Percentiles rank a stretch among this genome's conserved stretches.
Evolutionary conservation across 2,113 vertebrate genomes (phyloP).

Genomic region (Lampris megalopsis): DNA sequence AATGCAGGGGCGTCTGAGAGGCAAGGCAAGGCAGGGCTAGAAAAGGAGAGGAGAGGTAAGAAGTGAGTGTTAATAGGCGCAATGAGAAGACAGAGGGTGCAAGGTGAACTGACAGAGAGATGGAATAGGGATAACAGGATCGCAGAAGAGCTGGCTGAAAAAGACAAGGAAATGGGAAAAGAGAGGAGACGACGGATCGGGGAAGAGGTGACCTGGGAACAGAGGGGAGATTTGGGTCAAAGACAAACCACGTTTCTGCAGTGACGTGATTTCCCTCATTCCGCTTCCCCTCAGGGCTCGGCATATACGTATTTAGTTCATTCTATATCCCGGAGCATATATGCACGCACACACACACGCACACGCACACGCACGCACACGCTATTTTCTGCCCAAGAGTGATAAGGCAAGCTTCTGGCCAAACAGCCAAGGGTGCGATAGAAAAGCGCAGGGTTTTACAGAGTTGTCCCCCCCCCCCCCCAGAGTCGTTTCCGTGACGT

Average conservation of each 20-base stretch:
- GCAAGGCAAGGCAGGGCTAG: background rate
- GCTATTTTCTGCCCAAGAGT: background rate
- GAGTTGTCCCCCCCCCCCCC: too few relatives aligned
- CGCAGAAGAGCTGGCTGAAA: too few relatives aligned
- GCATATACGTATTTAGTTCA: constrained; percentile 39
- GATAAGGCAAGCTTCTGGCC: background rate
- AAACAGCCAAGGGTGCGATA: background rate
- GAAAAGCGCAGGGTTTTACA: too few relatives aligned
- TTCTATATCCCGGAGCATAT: constrained; percentile 26
- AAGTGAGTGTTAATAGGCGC: background rate
- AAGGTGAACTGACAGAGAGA: background rate
- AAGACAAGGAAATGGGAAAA: background rate
- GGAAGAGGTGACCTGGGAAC: background rate
- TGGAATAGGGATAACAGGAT: background rate
- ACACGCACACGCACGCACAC: background rate
- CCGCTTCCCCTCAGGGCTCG: constrained; percentile 43
- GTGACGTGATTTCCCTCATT: constrained; percentile 25
- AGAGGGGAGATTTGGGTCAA: constrained; percentile 13
- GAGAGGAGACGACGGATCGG: constrained; percentile 8
- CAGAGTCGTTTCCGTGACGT: too few relatives aligned
- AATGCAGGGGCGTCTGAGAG: background rate
- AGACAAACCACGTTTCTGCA: constrained; percentile 25
- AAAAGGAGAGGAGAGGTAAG: background rate
- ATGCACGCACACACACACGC: constrained; percentile 14
- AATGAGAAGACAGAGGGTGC: background rate